Evolutionary conservation across 2,797 vertebrate species (phyloP).

Genomic region (Pseudopleuronectes americanus): DNA sequence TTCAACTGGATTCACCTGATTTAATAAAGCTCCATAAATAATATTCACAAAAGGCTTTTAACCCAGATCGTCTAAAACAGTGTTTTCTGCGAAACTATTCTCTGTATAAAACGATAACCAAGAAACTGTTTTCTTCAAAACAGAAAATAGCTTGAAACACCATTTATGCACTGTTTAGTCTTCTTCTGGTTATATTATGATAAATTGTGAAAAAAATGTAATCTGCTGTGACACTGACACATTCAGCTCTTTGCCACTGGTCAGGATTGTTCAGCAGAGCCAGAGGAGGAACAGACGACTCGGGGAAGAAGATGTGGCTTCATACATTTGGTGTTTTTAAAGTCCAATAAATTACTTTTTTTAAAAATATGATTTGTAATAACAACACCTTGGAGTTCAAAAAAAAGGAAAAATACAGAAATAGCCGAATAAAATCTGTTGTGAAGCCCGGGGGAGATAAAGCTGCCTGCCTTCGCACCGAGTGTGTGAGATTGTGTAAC

Average conservation of each 20-base stretch:
- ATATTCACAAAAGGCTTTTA: too few species aligned
- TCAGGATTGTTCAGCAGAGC: constrained; percentile 54
- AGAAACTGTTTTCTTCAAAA: constrained; percentile 4
- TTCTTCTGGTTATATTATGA: constrained; percentile 45
- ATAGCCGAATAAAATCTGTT: constrained; percentile 34
- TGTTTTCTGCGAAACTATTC: background rate
- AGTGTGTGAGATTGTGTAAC: constrained; percentile 5
- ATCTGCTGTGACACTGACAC: background rate
- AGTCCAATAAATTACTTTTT: constrained; percentile 14
- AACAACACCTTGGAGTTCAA: constrained; percentile 22
- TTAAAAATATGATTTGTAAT: background rate
- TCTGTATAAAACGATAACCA: background rate
- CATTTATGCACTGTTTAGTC: constrained; percentile 17
- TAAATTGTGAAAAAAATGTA: constrained; percentile 31
- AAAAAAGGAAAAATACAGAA: constrained; percentile 28
- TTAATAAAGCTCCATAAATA: too few species aligned
- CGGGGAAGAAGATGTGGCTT: constrained; percentile 40
- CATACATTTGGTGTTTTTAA: constrained; percentile 1
- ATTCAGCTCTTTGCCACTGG: constrained; percentile 45
- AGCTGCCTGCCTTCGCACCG: constrained; percentile 7
- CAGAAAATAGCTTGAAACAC: background rate
- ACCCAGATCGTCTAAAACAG: background rate
- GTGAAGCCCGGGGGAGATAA: background rate
- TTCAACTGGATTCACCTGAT: too few species aligned
- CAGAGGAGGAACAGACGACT: constrained; percentile 25